Conservation (phyloP, 2,113 vertebrate genomes). For the Festucalex cinctus region DNA sequence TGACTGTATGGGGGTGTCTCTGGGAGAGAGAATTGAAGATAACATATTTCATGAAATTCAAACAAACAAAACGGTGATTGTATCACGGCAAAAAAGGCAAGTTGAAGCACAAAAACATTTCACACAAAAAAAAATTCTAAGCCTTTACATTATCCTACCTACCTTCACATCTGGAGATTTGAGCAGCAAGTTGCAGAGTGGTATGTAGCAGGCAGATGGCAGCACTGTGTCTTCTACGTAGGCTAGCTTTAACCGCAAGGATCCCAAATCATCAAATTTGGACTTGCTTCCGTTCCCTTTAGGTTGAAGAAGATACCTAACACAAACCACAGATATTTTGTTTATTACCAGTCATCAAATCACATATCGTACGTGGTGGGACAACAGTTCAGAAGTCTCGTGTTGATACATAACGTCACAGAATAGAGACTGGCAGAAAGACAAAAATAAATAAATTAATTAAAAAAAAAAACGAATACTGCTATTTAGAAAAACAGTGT, state of each 20-base stretch:
- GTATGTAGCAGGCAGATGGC: conserved; percentile 83
- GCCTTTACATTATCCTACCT: conserved; percentile 49
- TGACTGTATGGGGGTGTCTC: background rate
- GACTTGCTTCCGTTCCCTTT: conserved; percentile 93
- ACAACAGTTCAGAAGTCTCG: no score
- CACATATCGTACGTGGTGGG: no score
- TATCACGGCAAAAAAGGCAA: background rate
- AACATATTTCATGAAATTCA: no score
- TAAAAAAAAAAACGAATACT: no score
- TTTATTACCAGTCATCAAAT: background rate
- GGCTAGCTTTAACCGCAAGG: conserved; percentile 87
- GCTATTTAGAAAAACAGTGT: no score
- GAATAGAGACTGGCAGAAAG: no score
- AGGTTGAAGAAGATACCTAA: conserved; percentile 94
- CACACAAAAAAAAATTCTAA: background rate
- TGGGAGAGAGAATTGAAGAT: background rate
- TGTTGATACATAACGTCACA: background rate
- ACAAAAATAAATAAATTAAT: no score
- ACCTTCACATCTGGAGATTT: conserved; percentile 94
- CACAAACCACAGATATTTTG: conserved; percentile 11
- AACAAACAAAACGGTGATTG: no score
- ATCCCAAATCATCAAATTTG: conserved; percentile 91
- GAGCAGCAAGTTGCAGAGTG: conserved; percentile 89
- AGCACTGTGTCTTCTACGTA: conserved; percentile 97
- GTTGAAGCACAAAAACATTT: background rate